These are phyloP conservation scores for Rhadinocentrus ornatus DNA, from an alignment of 2,797 vertebrate genomes.

Conservation along the genomic window DNA sequence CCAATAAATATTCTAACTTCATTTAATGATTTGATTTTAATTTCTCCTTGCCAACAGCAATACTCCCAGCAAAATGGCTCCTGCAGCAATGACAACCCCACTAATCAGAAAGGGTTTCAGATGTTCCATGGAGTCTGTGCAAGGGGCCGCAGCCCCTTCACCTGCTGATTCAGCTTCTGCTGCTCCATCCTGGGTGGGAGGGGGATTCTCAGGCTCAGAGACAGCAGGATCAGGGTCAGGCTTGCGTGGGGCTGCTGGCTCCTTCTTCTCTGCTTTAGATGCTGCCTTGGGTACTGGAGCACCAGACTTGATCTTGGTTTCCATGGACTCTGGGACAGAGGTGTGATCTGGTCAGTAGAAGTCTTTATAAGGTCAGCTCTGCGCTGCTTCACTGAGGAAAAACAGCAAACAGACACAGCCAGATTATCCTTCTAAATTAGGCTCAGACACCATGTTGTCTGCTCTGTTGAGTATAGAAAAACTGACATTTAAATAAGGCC, in stretches of 20 bases:
- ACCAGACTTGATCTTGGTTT: conserved; percentile 81
- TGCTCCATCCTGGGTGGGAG: conserved; percentile 74
- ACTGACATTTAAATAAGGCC: conserved; percentile 32
- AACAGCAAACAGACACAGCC: conserved; percentile 62
- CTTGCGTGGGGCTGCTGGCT: conserved; percentile 72
- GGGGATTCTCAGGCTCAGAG: conserved; percentile 72
- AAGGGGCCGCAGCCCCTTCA: conserved; percentile 66
- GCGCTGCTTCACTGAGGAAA: conserved; percentile 72
- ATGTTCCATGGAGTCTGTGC: conserved; percentile 84
- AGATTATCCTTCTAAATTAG: conserved; percentile 65
- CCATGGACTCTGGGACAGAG: conserved; percentile 79
- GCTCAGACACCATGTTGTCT: conserved; percentile 47
- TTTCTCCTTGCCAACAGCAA: conserved; percentile 84
- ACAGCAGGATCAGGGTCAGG: conserved; percentile 69
- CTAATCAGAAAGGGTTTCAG: conserved; percentile 86
- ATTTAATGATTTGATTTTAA: conserved; percentile 68
- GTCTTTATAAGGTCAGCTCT: conserved; percentile 69
- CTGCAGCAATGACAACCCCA: conserved; percentile 81
- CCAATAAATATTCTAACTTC: conserved; percentile 59
- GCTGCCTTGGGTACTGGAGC: conserved; percentile 69
- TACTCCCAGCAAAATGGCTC: conserved; percentile 82
- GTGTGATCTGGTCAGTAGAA: conserved; percentile 65
- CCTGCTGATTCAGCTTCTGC: conserved; percentile 71
- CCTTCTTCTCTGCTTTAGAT: conserved; percentile 79
- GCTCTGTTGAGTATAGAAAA: conserved; percentile 42